These are phyloP conservation scores for Myotis myotis DNA, from an alignment of 2,797 vertebrate species.

Conservation along the genomic window DNA sequence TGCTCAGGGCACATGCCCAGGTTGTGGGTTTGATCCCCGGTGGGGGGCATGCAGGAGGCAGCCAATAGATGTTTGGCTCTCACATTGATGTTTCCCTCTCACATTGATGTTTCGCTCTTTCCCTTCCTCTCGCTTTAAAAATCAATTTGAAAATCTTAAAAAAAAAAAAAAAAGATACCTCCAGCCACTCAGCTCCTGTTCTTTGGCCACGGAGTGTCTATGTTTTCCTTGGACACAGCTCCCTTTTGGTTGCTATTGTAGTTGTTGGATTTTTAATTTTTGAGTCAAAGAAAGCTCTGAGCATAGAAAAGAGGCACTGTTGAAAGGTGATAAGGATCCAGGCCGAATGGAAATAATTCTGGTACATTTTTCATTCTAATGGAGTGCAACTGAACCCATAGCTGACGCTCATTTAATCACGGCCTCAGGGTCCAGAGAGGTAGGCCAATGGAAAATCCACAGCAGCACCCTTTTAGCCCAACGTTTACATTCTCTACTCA, in stretches of 20 bases:
- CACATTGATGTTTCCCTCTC: not conserved
- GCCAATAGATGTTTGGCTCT: not conserved
- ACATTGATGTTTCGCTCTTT: not conserved
- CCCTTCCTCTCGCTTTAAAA: not conserved
- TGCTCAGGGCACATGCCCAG: not conserved
- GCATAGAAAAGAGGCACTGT: not conserved
- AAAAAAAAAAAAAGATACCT: not conserved
- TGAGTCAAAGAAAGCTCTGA: not conserved
- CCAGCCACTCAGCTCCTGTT: not conserved
- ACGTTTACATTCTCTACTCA: not conserved
- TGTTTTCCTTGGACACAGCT: not conserved
- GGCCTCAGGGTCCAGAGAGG: not conserved
- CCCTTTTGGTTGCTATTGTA: not conserved
- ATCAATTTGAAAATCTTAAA: not conserved
- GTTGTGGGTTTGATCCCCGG: not conserved
- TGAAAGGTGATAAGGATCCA: not conserved
- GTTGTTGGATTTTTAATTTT: not conserved
- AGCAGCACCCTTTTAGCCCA: not conserved
- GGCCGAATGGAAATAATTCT: not conserved
- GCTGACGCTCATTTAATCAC: conserved; percentile 13
- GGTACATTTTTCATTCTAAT: not conserved
- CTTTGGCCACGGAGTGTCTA: not conserved
- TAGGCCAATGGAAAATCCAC: not conserved
- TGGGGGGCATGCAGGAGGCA: not conserved
- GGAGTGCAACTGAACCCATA: not conserved